Conservation (phyloP, 2,113 vertebrate genomes). For the Dasypus novemcinctus region DNA sequence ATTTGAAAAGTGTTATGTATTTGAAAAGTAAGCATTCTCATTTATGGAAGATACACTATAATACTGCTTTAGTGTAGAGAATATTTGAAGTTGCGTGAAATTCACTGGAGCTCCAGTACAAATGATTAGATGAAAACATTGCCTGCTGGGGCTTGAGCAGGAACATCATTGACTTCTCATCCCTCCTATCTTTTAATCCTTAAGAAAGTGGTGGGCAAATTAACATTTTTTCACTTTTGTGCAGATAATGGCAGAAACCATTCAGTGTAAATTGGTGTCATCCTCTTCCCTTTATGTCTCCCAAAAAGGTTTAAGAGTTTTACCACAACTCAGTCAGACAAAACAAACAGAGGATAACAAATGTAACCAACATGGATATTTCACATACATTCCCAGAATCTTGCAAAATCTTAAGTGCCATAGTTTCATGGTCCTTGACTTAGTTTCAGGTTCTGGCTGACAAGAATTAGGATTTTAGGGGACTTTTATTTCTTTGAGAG, state of each 20-base stretch:
- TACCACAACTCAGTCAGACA: neutral
- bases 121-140: constrained; percentile 67
- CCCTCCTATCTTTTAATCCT: constrained; percentile 40
- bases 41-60: constrained; percentile 75
- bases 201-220: constrained; percentile 68
- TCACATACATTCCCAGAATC: neutral
- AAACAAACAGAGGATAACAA: neutral
- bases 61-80: constrained; percentile 74
- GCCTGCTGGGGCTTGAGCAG: constrained; percentile 70
- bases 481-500: neutral
- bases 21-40: constrained; percentile 78
- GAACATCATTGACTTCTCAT: constrained; percentile 68
- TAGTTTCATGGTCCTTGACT: neutral
- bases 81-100: constrained; percentile 73
- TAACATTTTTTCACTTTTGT: constrained; percentile 49
- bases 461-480: neutral
- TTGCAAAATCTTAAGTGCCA: neutral
- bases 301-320: neutral
- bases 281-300: neutral
- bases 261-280: neutral
- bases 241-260: constrained; percentile 46
- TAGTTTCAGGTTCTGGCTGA: neutral
- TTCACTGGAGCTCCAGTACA: constrained; percentile 62
- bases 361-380: neutral
- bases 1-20: constrained; percentile 73